A percentile compares a stretch with the other conserved stretches of the same genome.
These are phyloP conservation scores for Tubulanus polymorphus DNA, from an alignment of 2,888 invertebrate genomes.

Conservation along the genomic window DNA sequence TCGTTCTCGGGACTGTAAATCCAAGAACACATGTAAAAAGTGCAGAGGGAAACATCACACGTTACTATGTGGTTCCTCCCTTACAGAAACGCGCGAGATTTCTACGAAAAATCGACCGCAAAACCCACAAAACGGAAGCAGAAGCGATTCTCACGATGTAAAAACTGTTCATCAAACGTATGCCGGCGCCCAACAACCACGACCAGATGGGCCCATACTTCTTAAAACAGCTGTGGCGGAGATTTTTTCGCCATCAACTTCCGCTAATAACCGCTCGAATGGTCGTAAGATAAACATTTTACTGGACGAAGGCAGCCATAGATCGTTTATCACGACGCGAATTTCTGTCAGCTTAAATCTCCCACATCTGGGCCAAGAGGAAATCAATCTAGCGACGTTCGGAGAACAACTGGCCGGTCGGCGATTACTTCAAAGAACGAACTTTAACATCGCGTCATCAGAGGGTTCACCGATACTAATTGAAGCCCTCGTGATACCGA, in stretches of 20 bases:
- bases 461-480: slow-evolving; percentile 10
- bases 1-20: slow-evolving; percentile 3
- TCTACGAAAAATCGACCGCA: no score
- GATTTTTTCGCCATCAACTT: no score
- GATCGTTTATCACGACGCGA: slow-evolving; percentile 14
- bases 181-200: neutral
- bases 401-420: slow-evolving; percentile 5
- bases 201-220: slow-evolving; percentile 3
- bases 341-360: slow-evolving; percentile 15
- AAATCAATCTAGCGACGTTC: slow-evolving; percentile 12
- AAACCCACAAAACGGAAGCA: no score
- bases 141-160: no score
- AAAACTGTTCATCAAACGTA: no score
- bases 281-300: slow-evolving; percentile 10
- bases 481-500: slow-evolving; percentile 17
- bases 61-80: neutral
- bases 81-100: no score
- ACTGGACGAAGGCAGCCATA: slow-evolving; percentile 17
- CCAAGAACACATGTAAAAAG: slow-evolving; percentile 4
- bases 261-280: neutral
- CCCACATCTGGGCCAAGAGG: slow-evolving; percentile 6
- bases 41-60: slow-evolving; percentile 8
- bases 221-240: slow-evolving; percentile 17
- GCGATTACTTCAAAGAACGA: slow-evolving; percentile 4
- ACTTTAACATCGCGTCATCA: slow-evolving; percentile 9